phyloP scores from a whole-genome alignment of 2,113 vertebrate genomes.

The Nerophis lumbriciformis region DNA sequence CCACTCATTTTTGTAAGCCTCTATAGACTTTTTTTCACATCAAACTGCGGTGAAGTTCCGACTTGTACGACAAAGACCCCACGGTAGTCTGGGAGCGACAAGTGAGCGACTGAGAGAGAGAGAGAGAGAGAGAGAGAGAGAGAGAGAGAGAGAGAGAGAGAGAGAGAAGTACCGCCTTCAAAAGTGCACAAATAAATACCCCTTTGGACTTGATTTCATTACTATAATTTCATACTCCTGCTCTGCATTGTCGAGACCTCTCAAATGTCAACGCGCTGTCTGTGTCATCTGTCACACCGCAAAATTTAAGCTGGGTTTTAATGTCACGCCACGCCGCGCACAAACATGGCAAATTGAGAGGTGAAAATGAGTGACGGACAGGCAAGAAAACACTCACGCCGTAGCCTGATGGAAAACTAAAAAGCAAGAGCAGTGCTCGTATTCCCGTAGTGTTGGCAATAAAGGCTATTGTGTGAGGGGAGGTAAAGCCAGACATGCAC shows the following conservation, averaged over 20 bases:
- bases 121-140: too few species aligned
- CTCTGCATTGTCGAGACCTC: slow-evolving; percentile 30
- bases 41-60: neutral
- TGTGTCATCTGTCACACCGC: slow-evolving; percentile 60
- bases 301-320: slow-evolving; percentile 72
- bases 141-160: neutral
- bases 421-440: slow-evolving; percentile 33
- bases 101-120: neutral
- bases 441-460: slow-evolving; percentile 49
- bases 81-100: neutral
- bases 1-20: neutral
- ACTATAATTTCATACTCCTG: slow-evolving; percentile 53
- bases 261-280: slow-evolving; percentile 58
- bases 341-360: slow-evolving; percentile 74
- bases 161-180: slow-evolving; percentile 3
- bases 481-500: slow-evolving; percentile 46
- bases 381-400: slow-evolving; percentile 57
- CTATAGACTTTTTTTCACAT: neutral
- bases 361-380: slow-evolving; percentile 64
- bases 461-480: slow-evolving; percentile 54
- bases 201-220: slow-evolving; percentile 47
- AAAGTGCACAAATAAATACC: slow-evolving; percentile 44
- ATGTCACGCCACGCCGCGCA: slow-evolving; percentile 67
- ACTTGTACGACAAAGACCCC: neutral
- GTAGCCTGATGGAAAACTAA: slow-evolving; percentile 54